These are phyloP conservation scores for Alitta virens DNA, from an alignment of 2,888 invertebrate genomes.

Conservation along the genomic window DNA sequence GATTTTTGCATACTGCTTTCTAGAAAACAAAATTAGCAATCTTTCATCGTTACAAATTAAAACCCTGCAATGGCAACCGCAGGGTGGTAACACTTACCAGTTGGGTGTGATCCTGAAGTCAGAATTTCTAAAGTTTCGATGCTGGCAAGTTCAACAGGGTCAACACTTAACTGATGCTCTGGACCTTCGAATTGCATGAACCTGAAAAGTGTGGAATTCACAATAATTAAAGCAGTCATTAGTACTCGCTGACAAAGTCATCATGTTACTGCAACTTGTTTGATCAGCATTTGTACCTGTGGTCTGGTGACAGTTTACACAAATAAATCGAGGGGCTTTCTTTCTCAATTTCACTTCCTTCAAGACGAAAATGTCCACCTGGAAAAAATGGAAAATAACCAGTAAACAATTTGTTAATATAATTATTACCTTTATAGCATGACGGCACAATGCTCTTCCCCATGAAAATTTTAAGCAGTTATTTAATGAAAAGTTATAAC, in stretches of 20 bases:
- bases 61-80: too few relatives aligned
- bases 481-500: too few relatives aligned
- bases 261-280: too few relatives aligned
- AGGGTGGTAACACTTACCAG: slow-evolving; percentile 32
- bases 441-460: too few relatives aligned
- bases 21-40: too few relatives aligned
- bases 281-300: too few relatives aligned
- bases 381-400: slow-evolving; percentile 17
- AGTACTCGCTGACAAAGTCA: background rate
- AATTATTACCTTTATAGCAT: background rate
- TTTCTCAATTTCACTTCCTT: slow-evolving; percentile 22
- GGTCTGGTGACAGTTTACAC: slow-evolving; percentile 38
- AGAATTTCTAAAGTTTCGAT: slow-evolving; percentile 41
- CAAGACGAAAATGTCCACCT: slow-evolving; percentile 34
- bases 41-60: too few relatives aligned
- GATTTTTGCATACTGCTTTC: too few relatives aligned
- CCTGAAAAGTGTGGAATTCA: slow-evolving; percentile 26
- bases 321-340: slow-evolving; percentile 31
- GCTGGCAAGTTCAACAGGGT: slow-evolving; percentile 36
- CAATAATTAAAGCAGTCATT: background rate
- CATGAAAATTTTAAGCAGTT: too few relatives aligned
- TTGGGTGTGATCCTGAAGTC: slow-evolving; percentile 35
- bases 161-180: slow-evolving; percentile 29
- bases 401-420: background rate
- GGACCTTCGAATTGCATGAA: slow-evolving; percentile 39